Percentiles rank a stretch among this genome's conserved stretches.
These are phyloP conservation scores for Acipenser ruthenus DNA, from an alignment of 2,797 vertebrate genomes.

Conservation along the genomic window DNA sequence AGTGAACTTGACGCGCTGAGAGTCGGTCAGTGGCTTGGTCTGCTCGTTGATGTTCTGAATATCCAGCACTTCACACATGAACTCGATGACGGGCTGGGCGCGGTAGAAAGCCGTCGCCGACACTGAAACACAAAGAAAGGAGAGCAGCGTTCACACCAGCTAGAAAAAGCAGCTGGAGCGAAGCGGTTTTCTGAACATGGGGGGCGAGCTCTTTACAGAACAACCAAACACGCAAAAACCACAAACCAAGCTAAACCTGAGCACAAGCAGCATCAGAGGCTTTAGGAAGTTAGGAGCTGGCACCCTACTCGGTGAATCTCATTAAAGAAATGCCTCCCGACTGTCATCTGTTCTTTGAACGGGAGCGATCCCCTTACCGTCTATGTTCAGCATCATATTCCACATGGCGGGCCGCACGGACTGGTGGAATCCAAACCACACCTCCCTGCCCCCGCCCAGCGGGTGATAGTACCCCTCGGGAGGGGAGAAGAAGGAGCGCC, in stretches of 20 bases:
- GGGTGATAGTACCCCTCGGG: constrained; percentile 95
- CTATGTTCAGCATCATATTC: constrained; percentile 99
- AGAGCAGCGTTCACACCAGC: not conserved
- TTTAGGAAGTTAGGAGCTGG: too few relatives aligned
- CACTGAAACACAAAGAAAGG: constrained; percentile 50
- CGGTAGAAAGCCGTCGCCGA: constrained; percentile 97
- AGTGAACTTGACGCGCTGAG: constrained; percentile 97
- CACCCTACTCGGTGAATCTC: too few relatives aligned
- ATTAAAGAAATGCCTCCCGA: too few relatives aligned
- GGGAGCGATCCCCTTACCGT: constrained; percentile 55
- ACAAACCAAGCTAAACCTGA: too few relatives aligned
- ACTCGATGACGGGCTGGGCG: constrained; percentile 97
- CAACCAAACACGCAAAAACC: too few relatives aligned
- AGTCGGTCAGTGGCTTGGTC: constrained; percentile 94
- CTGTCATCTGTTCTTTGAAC: too few relatives aligned
- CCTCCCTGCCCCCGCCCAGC: constrained; percentile 84
- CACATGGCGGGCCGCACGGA: constrained; percentile 94
- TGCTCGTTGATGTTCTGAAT: constrained; percentile 98
- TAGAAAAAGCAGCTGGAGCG: not conserved
- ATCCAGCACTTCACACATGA: constrained; percentile 97
- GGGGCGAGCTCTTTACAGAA: too few relatives aligned
- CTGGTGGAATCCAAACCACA: constrained; percentile 96
- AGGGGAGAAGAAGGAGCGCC: constrained; percentile 88
- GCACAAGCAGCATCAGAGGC: too few relatives aligned
- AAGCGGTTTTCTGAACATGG: too few relatives aligned